Conservation (phyloP, 2,888 invertebrate genomes). For the Agonopterix heracliana region DNA sequence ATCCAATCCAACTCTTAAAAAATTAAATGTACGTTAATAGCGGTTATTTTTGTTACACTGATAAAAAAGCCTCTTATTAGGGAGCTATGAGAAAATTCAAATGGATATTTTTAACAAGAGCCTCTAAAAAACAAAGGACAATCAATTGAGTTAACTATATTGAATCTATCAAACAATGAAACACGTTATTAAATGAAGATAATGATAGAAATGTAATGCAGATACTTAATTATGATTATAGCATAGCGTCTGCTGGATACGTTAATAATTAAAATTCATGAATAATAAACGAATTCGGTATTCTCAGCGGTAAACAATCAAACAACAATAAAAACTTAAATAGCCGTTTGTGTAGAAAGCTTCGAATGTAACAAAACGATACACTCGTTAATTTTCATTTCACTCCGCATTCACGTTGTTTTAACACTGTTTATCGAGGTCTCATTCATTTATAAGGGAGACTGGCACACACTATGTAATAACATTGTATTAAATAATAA, state of each 20-base stretch:
- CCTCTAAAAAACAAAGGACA: constrained; percentile 22
- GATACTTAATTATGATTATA: constrained; percentile 44
- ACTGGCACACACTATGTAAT: constrained; percentile 54
- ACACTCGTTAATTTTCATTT: constrained; percentile 46
- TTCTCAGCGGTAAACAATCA: constrained; percentile 42
- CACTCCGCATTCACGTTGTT: constrained; percentile 35
- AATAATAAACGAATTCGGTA: constrained; percentile 42
- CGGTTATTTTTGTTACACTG: no score
- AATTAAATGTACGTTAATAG: no score
- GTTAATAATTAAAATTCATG: constrained; percentile 51
- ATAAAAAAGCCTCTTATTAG: no score
- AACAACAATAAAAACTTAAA: constrained; percentile 46
- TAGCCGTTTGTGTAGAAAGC: constrained; percentile 41
- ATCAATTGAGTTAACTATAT: constrained; percentile 41
- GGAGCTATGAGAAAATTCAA: no score
- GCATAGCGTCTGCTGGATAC: constrained; percentile 40
- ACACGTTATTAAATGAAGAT: constrained; percentile 39
- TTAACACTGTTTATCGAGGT: constrained; percentile 48
- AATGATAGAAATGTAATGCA: constrained; percentile 38
- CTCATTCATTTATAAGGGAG: constrained; percentile 44
- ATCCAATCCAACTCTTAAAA: no score
- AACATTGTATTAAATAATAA: constrained; percentile 71
- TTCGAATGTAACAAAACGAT: constrained; percentile 40
- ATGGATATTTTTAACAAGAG: no score
- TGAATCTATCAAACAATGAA: constrained; percentile 45